Percentiles rank a stretch among this genome's conserved stretches.
These are phyloP conservation scores for Hylyphantes graminicola DNA, from an alignment of 1,140 invertebrate species.

Conservation along the genomic window DNA sequence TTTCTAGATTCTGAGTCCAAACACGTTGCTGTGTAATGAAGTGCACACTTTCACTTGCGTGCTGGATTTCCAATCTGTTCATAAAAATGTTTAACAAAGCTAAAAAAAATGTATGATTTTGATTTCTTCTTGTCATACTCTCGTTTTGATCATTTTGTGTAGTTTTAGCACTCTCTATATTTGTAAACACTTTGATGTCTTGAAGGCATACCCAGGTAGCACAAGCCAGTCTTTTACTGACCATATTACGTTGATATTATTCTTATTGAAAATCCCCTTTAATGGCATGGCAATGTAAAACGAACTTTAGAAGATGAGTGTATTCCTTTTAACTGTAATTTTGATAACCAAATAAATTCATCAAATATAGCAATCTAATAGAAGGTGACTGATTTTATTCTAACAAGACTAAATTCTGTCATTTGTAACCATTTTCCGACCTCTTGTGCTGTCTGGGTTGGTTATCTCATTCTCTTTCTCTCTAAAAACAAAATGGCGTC, in stretches of 20 bases:
- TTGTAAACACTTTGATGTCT: slow-evolving; percentile 35
- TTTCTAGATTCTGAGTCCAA: background rate
- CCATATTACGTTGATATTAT: too few relatives aligned
- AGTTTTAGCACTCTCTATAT: background rate
- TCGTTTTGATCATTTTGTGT: background rate
- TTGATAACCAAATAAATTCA: too few relatives aligned
- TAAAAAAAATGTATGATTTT: slow-evolving; percentile 8
- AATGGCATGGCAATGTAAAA: too few relatives aligned
- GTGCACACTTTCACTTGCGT: slow-evolving; percentile 10
- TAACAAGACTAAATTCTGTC: too few relatives aligned
- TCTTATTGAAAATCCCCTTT: too few relatives aligned
- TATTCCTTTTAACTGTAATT: background rate
- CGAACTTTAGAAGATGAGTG: too few relatives aligned
- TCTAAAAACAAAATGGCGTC: background rate
- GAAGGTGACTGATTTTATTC: too few relatives aligned
- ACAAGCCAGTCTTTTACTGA: background rate
- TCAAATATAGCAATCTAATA: too few relatives aligned
- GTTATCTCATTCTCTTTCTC: background rate
- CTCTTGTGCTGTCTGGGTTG: background rate
- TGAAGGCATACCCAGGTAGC: background rate
- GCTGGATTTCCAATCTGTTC: slow-evolving; percentile 12
- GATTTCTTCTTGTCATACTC: background rate
- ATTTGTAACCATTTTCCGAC: background rate
- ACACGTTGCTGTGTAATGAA: slow-evolving; percentile 7
- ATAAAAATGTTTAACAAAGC: background rate